Evolutionary conservation across 2,888 invertebrate genomes (phyloP), one percentile per base, ranked within the genome.

Genomic region (Calameuta idolon): DNA sequence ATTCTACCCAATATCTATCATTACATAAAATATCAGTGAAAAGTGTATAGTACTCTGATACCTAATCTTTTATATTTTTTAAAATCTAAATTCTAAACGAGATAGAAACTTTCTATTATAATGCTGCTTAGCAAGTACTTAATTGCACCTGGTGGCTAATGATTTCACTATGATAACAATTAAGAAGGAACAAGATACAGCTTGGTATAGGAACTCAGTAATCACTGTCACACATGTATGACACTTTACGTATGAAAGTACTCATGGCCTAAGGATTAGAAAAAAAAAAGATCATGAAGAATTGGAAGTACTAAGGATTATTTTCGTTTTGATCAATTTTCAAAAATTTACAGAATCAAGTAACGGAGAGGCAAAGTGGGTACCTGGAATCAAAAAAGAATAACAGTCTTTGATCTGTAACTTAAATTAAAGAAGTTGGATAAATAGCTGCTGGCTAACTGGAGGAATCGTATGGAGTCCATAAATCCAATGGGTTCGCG

Each of bases 401-500:
- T 23, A 55, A 55, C 23, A 55, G 40, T 23, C 55, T 9, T 55
- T 55, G 23, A 9, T 55, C 23, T 23, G 9, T 23, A 55, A 55
- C 0, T 23, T 23, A 55, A 55, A 23, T 55, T 5, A 55, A 55
- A 55, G 23, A 55, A 55, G 23, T 55, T 55, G 55, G 15, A 34
- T 34, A 11, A 71, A 71, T 71, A 71, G 71, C 15, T 71, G 71
- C 12, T 34, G 74, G 74, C 31, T 12, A n/a, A 30, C 74, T 12
- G 74, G 15, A 74, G 37, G 34, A 74, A 33, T 35, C 0, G n/a
- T 34, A 34, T 23, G 71, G 34, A 74, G 74, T 74, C 74, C 74
- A 74, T 74, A 74, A 55, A 74, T 74, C 34, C 74, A 74, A 37
- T 35, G n/a, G 74, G 74, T 35, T 12, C 1, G 30, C 74, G 55